These are phyloP conservation scores for Brienomyrus brachyistius DNA, from an alignment of 2,113 vertebrate species.

Conservation along the genomic window DNA sequence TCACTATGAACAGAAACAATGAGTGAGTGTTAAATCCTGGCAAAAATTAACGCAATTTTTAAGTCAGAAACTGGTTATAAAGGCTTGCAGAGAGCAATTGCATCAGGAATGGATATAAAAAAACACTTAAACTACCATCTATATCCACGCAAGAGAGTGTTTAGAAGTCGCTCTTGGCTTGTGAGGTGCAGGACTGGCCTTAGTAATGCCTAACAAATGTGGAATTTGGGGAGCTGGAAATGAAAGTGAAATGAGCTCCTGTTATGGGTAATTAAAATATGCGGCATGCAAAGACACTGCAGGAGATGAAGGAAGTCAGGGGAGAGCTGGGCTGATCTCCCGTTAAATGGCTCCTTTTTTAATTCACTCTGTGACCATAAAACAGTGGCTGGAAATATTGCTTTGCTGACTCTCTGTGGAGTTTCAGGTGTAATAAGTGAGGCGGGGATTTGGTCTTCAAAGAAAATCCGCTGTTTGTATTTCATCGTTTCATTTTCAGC, in stretches of 20 bases:
- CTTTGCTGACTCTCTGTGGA: not conserved
- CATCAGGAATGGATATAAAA: not conserved
- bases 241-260: not conserved
- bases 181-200: not conserved
- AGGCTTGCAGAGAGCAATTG: not conserved
- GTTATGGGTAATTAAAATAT: not conserved
- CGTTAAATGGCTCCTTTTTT: not conserved
- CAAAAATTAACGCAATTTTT: not conserved
- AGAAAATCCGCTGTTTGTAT: constrained; percentile 10
- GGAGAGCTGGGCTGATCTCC: not conserved
- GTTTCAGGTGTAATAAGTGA: constrained; percentile 9
- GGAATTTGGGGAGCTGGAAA: not conserved
- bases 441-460: constrained; percentile 4
- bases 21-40: not conserved
- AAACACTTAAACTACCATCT: not conserved
- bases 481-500: constrained; percentile 6
- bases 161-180: not conserved
- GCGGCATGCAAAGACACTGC: not conserved
- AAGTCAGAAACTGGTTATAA: not conserved
- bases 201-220: not conserved
- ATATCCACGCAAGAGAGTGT: not conserved
- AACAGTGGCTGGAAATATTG: constrained; percentile 1
- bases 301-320: not conserved
- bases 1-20: not conserved
- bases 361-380: not conserved